phyloP scores from a whole-genome alignment of 2,797 vertebrate genomes.

The Bradypodion ventrale region DNA sequence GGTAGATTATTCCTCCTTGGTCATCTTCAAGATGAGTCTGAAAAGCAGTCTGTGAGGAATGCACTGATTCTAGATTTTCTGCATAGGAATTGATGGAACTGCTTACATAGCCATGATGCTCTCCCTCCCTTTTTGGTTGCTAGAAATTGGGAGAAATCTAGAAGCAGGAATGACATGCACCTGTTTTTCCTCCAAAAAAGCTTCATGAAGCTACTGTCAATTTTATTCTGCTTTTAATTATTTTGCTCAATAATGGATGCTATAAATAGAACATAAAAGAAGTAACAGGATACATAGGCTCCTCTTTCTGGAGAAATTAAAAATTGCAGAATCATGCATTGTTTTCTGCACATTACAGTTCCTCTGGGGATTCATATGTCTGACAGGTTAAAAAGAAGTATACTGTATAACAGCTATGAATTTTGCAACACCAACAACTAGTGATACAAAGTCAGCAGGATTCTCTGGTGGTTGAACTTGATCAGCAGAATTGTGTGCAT shows the following conservation, averaged over 20 bases:
- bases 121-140: neutral
- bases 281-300: neutral
- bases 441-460: neutral
- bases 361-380: constrained; percentile 25
- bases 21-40: neutral
- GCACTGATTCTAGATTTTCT: neutral
- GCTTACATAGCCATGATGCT: neutral
- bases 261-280: neutral
- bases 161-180: neutral
- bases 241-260: neutral
- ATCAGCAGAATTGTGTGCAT: neutral
- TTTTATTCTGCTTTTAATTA: neutral
- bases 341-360: constrained; percentile 4
- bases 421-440: constrained; percentile 16
- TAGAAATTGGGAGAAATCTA: neutral
- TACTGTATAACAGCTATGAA: constrained; percentile 14
- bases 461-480: neutral
- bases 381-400: constrained; percentile 17
- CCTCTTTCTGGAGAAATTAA: neutral
- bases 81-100: neutral
- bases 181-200: neutral
- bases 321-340: constrained; percentile 7
- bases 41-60: neutral
- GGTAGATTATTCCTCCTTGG: neutral
- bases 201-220: fast-evolving